Conservation (phyloP, 2,888 invertebrate genomes). For the Gryllus longicercus region DNA sequence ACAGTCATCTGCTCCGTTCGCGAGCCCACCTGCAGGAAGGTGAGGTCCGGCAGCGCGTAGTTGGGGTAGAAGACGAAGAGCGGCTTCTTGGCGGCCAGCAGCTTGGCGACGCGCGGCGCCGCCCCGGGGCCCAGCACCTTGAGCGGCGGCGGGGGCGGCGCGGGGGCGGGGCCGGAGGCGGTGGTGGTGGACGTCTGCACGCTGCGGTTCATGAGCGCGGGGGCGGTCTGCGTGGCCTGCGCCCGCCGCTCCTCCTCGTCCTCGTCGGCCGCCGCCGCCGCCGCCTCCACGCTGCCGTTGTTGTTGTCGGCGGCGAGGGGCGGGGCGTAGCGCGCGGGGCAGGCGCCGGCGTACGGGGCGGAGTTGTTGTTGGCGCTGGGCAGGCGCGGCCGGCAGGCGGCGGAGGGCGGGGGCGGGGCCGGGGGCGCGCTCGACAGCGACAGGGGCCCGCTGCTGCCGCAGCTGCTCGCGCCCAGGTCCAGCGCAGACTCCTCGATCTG, state of each 20-base stretch:
- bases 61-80: conserved; percentile 88
- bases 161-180: conserved; percentile 34
- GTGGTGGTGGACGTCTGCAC: conserved; percentile 65
- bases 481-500: conserved; percentile 33
- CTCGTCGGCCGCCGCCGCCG: conserved; percentile 44
- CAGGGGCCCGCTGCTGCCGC: conserved; percentile 19
- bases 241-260: conserved; percentile 37
- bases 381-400: neutral
- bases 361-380: conserved; percentile 9
- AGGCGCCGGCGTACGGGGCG: neutral
- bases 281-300: conserved; percentile 52
- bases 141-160: conserved; percentile 21
- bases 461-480: conserved; percentile 29
- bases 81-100: conserved; percentile 47
- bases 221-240: conserved; percentile 42
- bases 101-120: conserved; percentile 21
- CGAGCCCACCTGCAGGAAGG: conserved; percentile 59
- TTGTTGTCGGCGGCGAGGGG: conserved; percentile 46
- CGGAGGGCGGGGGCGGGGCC: neutral
- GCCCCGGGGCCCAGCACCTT: conserved; percentile 23
- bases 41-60: conserved; percentile 84
- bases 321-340: neutral
- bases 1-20: conserved; percentile 31
- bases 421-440: neutral
- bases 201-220: conserved; percentile 64